Base-by-base conservation (phyloP, 1,140 invertebrate genomes). In the Manduca sexta region DNA sequence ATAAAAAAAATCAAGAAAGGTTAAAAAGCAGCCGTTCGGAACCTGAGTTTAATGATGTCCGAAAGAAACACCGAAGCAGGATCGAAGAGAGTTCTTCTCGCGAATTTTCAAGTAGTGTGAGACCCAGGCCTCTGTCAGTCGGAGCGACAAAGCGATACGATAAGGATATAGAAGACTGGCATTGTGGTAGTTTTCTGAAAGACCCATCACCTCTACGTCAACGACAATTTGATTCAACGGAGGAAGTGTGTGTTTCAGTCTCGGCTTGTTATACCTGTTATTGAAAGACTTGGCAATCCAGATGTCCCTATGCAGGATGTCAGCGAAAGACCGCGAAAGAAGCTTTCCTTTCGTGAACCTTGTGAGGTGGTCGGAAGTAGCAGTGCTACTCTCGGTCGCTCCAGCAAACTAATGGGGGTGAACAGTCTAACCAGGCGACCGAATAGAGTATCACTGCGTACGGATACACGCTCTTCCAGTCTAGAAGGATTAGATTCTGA, bases 321-420 rank as follows among this genome's bases (percentile, higher is more conserved):
- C 21, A 84, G 86, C 13, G 90, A 93, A 44, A 89, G 91, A 56
- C 93, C 94, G 0, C 86, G 93, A 15, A 96, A 95, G 76, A 96
- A 96, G 66, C 83, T 95, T 1, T 95, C 93, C 0, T 96, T 95
- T 69, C 90, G 93, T 46, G 93, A 95, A 64, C 94, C 94, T 1
- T 43, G 41, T 43, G 93, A 94, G 78, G 91, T 93, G n/a, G 87
- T 91, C 49, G 78, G 64, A 41, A 55, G 60, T 63, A 67, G 65
- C 8, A 76, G 64, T 48, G 66, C 69, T 38, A 78, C 71, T 0
- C 12, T 75, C 10, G 75, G 73, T 14, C 57, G 74, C 14, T 77
- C 77, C 33, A 59, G 70, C 57, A 84, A 84, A 45, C 47, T 73
- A 4, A 84, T 84, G 81, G 81, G 79, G 46, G 72, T 84, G 0